phyloP scores from a whole-genome alignment of 2,113 vertebrate genomes.

The Triplophysa rosa region DNA sequence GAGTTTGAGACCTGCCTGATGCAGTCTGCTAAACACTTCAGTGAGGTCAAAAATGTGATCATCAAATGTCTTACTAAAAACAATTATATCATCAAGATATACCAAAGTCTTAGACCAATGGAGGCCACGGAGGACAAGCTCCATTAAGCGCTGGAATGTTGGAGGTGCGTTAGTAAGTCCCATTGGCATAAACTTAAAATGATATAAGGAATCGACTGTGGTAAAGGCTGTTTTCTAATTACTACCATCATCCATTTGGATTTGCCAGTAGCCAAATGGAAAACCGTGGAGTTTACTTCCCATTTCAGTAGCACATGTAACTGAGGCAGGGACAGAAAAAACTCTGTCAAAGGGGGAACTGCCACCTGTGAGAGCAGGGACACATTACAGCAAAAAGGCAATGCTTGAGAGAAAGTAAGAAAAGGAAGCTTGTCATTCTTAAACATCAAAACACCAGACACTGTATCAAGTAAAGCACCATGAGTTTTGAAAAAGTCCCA shows the following conservation, averaged over 20 bases:
- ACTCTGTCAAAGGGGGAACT: background rate
- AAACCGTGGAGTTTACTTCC: background rate
- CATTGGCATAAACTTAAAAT: no score
- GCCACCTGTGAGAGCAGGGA: slow-evolving; percentile 4
- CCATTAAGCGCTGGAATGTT: no score
- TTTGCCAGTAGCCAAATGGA: background rate
- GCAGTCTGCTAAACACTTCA: background rate
- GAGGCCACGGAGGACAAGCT: background rate
- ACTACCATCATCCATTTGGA: no score
- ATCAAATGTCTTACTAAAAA: background rate
- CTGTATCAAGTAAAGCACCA: slow-evolving; percentile 4
- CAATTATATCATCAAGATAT: background rate
- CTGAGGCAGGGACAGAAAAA: background rate
- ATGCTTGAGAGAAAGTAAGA: background rate
- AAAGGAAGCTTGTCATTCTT: background rate
- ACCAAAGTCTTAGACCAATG: background rate
- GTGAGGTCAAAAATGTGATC: background rate
- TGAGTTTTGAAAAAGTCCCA: no score
- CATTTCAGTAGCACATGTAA: background rate
- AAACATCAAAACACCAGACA: background rate
- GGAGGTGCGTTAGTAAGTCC: no score
- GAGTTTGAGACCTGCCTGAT: background rate
- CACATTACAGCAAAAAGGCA: slow-evolving; percentile 18
- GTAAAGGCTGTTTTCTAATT: no score
- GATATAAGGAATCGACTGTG: no score